Percentiles rank a stretch among this genome's conserved stretches.
These are phyloP conservation scores for Drosophila demipolita DNA, from an alignment of 2,888 invertebrate species.

Conservation along the genomic window DNA sequence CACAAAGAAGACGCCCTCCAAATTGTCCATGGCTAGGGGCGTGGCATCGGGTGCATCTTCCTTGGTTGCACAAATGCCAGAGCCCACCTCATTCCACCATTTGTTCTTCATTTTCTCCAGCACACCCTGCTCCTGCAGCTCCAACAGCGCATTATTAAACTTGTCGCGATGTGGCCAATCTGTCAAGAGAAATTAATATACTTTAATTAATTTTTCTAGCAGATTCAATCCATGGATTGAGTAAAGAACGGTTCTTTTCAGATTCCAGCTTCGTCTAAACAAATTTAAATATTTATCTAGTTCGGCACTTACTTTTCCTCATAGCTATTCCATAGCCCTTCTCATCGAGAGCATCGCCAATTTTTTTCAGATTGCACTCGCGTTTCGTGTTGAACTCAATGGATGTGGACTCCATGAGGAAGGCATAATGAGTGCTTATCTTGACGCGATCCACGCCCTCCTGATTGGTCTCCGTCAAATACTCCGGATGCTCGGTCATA, in stretches of 20 bases:
- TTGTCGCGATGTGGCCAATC: conserved; percentile 88
- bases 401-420: conserved; percentile 91
- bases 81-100: conserved; percentile 96
- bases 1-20: conserved; percentile 88
- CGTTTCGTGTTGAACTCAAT: conserved; percentile 90
- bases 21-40: conserved; percentile 87
- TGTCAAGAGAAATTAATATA: conserved; percentile 33
- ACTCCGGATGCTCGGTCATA: conserved; percentile 89
- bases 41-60: conserved; percentile 82
- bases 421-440: conserved; percentile 87
- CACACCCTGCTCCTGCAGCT: conserved; percentile 93
- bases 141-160: conserved; percentile 92
- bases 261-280: neutral
- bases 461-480: conserved; percentile 85
- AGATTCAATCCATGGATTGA: neutral
- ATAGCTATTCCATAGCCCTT: conserved; percentile 92
- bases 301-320: conserved; percentile 86
- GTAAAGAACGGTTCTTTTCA: neutral
- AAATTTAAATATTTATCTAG: neutral
- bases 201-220: too few species aligned
- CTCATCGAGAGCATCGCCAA: conserved; percentile 88
- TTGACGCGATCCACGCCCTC: conserved; percentile 86
- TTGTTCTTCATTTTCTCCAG: conserved; percentile 91
- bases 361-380: conserved; percentile 87
- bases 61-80: conserved; percentile 88